Base-by-base conservation (phyloP, 2,888 invertebrate species). In the Carcina quercana region DNA sequence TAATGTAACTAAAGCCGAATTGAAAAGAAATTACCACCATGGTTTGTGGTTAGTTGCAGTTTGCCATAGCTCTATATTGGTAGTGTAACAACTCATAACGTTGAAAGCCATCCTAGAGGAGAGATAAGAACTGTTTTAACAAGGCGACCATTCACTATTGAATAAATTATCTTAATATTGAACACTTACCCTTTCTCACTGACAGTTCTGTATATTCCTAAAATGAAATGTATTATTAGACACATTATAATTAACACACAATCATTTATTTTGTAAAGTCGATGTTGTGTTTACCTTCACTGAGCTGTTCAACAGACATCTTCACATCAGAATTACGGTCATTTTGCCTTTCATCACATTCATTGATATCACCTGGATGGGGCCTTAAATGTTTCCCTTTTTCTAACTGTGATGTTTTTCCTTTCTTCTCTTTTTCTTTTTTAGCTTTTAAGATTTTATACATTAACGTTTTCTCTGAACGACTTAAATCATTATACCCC, bases 21-120 rank as follows among this genome's bases (percentile, higher is more conserved):
- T n/a, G n/a, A n/a, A n/a, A n/a, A n/a, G n/a, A 37, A 21, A 31
- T 76, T 75, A 82, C 82, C 82, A 82, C 80, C 79, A 82, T 27
- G 70, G 59, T 41, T 62, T 65, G 35, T 45, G 53, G 12, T 58
- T 56, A 17, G 59, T 39, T 29, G 53, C 48, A 12, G 59, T 43
- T 39, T 60, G 61, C 76, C 75, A 78, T 47, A 71, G 52, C 41
- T 72, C 70, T 42, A 75, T 40, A 50, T 74, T 72, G 44, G 70
- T 60, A 43, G 69, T 58, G 43, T 61, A 70, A 59, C 65, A 70
- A 60, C 70, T 70, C 53, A 69, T 59, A 38, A 73, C 42, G 43
- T 71, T 69, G 63, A 61, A 70, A 40, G 52, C 44, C 20, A 59
- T 45, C 61, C 80, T 80, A 65, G 34, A 50, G 47, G 10, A 10